These are phyloP conservation scores for Bimastos eiseni DNA, from an alignment of 2,888 invertebrate species.

Conservation along the genomic window DNA sequence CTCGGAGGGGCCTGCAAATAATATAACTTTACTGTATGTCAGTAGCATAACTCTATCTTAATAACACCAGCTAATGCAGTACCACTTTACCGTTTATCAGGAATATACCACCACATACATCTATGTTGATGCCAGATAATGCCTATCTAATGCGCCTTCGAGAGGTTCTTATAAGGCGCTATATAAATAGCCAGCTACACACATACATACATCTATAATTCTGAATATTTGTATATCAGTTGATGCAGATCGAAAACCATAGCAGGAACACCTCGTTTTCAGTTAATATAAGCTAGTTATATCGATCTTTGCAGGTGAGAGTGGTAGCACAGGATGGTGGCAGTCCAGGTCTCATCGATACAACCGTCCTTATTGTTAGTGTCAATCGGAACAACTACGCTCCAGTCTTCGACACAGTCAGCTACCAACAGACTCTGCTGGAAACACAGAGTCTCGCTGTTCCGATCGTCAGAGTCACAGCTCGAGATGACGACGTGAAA, in stretches of 20 bases:
- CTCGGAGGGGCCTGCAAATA: no score
- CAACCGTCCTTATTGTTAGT: slow-evolving; percentile 38
- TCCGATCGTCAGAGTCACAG: slow-evolving; percentile 39
- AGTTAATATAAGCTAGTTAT: neutral
- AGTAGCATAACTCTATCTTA: neutral
- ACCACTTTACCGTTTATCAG: no score
- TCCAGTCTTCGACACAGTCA: slow-evolving; percentile 41
- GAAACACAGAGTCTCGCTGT: slow-evolving; percentile 44
- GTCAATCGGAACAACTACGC: slow-evolving; percentile 44
- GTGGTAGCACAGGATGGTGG: slow-evolving; percentile 51
- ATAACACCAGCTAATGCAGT: neutral
- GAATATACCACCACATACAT: no score
- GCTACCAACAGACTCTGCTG: slow-evolving; percentile 43
- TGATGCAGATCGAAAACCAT: neutral
- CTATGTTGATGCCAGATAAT: neutral
- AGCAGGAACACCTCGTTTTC: neutral
- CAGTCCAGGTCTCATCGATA: slow-evolving; percentile 49
- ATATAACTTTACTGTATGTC: neutral
- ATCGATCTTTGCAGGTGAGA: slow-evolving; percentile 44
- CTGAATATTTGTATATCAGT: no score
- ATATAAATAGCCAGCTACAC: no score
- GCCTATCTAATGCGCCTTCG: no score
- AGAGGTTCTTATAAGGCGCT: no score
- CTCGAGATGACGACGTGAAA: slow-evolving; percentile 41
- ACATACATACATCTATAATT: no score